Evolutionary conservation across 2,888 invertebrate genomes (phyloP).

Genomic region (Papilio gigon): DNA sequence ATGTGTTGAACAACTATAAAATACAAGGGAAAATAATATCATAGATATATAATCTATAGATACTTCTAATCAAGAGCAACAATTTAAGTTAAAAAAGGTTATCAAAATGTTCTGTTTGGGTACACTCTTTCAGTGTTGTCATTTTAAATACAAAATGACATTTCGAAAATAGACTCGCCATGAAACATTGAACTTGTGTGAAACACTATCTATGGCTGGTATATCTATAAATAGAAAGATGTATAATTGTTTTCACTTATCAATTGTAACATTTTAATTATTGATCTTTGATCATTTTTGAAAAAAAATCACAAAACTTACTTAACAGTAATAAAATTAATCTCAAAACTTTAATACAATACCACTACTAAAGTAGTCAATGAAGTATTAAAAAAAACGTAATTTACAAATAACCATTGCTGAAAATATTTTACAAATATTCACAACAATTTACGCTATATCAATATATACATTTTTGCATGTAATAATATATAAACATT

Average conservation of each 20-base stretch:
- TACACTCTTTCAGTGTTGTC: no score
- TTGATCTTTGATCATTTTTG: slow-evolving; percentile 9
- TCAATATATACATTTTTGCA: not conserved
- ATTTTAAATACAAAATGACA: no score
- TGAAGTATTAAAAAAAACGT: not conserved
- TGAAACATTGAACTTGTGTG: no score
- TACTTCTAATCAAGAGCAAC: no score
- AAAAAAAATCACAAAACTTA: slow-evolving; percentile 17
- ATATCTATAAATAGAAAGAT: no score
- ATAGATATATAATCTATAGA: no score
- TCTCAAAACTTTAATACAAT: slow-evolving; percentile 6
- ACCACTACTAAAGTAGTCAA: not conserved
- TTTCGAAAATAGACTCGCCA: no score
- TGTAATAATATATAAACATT: no score
- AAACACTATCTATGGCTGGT: no score
- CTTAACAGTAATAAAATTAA: no score
- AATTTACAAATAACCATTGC: not conserved
- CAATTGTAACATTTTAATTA: not conserved
- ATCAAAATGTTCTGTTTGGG: no score
- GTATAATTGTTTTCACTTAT: not conserved
- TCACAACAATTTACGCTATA: not conserved
- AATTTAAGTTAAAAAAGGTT: no score
- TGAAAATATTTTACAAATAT: not conserved
- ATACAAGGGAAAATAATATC: not conserved
- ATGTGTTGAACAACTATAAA: not conserved